Base-by-base conservation (phyloP, 2,888 invertebrate species). In the Chrysolina oricalcia region DNA sequence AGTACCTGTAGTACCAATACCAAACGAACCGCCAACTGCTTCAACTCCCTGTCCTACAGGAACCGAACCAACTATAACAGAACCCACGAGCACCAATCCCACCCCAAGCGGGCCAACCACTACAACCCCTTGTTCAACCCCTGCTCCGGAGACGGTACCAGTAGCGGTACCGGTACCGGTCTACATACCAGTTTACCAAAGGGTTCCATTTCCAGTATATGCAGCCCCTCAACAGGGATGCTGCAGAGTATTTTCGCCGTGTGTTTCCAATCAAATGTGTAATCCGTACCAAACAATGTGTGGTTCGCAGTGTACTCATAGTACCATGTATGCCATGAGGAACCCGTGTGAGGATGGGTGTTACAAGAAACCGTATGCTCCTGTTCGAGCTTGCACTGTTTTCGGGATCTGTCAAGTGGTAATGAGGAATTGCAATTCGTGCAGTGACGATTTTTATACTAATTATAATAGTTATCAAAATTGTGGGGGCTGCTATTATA, bases 401-500 rank as follows among this genome's bases (percentile, higher is more conserved):
- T 62, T n/a, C 19, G 70, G 74, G 35, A 21, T 66, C 15, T 78
- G 77, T 21, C 43, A 56, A 15, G 6, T 40, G 13, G 17, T 23
- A 8, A 40, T 59, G 53, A 56, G 64, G 46, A 78, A 81, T 48
- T 83, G 83, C 41, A 67, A 75, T 0, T 17, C n/a, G 8, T 83
- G 83, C 50, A 53, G 59, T 56, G 56, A 69, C 8, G 62, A 80
- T 70, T 83, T 80, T 72, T 83, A 82, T 72, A 41, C 56, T 10
- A 75, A 64, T 68, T 78, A 76, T 66, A 27, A 72, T 1, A 67
- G 70, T 15, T 83, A 78, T 66, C 66, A 74, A 8, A 41, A 65
- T 19, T 83, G 83, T 70, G 76, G 76, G 43, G 81, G 81, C 10
- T 82, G 83, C 67, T 83, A 76, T 56, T 77, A 79, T 48, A 72